Percentiles rank a stretch among this genome's conserved stretches.
Evolutionary conservation across 2,888 invertebrate genomes (phyloP).

Genomic region (Nomada ruficornis): DNA sequence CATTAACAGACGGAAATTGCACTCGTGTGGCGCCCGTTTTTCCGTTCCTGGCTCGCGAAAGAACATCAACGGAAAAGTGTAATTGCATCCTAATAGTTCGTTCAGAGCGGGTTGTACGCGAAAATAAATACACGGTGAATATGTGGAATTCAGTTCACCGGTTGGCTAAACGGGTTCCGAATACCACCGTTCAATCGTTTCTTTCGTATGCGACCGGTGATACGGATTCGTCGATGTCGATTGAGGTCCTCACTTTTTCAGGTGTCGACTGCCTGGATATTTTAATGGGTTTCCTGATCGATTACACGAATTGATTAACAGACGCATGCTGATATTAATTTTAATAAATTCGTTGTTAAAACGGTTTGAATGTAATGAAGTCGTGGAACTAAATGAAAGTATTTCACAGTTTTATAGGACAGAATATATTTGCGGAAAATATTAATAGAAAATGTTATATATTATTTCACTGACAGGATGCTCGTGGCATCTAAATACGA

Average conservation of each 20-base stretch:
- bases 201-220: background rate
- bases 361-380: too few species aligned
- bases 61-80: conserved; percentile 42
- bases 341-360: too few species aligned
- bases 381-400: too few species aligned
- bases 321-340: too few species aligned
- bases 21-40: conserved; percentile 13
- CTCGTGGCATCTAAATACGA: background rate
- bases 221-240: background rate
- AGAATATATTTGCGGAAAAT: too few species aligned
- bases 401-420: too few species aligned
- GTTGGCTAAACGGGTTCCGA: background rate
- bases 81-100: conserved; percentile 45
- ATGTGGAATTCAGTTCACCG: conserved; percentile 32
- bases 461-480: too few species aligned
- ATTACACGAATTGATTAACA: background rate
- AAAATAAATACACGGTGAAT: conserved; percentile 30
- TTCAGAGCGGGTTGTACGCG: background rate
- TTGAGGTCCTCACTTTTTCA: background rate
- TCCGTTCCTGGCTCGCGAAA: conserved; percentile 27
- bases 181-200: background rate
- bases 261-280: background rate
- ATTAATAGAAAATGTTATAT: too few species aligned
- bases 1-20: conserved; percentile 60
- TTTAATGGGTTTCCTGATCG: background rate